These are phyloP conservation scores for Aphrophora alni DNA, from an alignment of 2,888 invertebrate genomes.

Conservation along the genomic window DNA sequence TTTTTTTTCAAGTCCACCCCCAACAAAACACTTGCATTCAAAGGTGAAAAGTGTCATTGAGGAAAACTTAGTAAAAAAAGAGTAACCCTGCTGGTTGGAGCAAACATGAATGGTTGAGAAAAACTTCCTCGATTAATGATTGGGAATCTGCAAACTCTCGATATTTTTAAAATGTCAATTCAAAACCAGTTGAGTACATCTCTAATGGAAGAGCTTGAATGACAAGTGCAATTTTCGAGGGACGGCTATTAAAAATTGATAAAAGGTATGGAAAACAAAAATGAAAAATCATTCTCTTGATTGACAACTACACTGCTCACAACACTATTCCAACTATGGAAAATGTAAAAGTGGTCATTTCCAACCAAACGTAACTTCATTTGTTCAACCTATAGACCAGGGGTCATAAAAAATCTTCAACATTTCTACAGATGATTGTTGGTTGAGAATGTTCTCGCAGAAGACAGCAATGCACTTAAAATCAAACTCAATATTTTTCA, in stretches of 20 bases:
- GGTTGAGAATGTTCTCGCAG: conserved; percentile 13
- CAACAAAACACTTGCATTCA: conserved; percentile 4
- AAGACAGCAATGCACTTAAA: conserved; percentile 9
- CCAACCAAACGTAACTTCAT: conserved; percentile 2
- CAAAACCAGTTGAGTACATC: conserved; percentile 32
- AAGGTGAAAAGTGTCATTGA: conserved; percentile 7
- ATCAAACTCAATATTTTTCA: conserved; percentile 10
- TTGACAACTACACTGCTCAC: conserved; percentile 35
- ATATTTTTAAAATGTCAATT: not conserved
- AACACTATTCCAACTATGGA: conserved; percentile 24
- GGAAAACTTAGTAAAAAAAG: not conserved
- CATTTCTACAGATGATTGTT: conserved; percentile 28
- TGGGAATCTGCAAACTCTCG: conserved; percentile 2
- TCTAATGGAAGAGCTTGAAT: not conserved
- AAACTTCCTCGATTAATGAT: conserved; percentile 24
- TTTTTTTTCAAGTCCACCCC: not conserved
- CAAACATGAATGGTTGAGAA: conserved; percentile 28
- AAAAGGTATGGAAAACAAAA: not conserved
- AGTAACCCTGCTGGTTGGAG: not conserved
- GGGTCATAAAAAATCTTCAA: conserved; percentile 44
- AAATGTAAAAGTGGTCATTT: conserved; percentile 32
- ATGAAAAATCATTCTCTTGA: conserved; percentile 27
- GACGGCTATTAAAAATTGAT: not conserved
- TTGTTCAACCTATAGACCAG: conserved; percentile 42
- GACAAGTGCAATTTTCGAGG: not conserved